A percentile compares a stretch with the other conserved stretches of the same genome.
Conservation (phyloP, 1,140 invertebrate species). For the Formica selysi region DNA sequence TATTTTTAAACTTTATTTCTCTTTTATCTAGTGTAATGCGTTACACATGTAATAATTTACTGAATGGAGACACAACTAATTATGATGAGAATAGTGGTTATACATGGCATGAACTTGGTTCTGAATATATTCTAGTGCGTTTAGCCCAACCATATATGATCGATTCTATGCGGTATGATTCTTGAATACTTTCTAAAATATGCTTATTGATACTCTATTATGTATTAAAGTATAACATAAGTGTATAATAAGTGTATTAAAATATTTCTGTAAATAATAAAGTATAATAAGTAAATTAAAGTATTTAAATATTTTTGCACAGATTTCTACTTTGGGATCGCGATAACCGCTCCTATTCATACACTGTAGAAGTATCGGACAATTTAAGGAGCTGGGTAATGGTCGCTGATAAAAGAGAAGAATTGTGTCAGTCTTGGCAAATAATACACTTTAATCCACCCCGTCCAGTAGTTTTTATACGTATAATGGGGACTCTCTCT, state of each 20-base stretch:
- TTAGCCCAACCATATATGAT: constrained; percentile 98
- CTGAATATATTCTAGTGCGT: constrained; percentile 97
- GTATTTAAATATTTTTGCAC: constrained; percentile 20
- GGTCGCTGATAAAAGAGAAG: constrained; percentile 92
- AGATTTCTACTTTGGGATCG: constrained; percentile 98
- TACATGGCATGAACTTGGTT: constrained; percentile 99
- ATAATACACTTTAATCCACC: constrained; percentile 92
- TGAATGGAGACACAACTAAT: constrained; percentile 97
- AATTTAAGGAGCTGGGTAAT: constrained; percentile 96
- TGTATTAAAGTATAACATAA: neutral
- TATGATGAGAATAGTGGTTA: constrained; percentile 99
- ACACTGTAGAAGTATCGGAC: constrained; percentile 98
- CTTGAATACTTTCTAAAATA: neutral
- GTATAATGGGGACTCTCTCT: constrained; percentile 97
- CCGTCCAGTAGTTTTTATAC: constrained; percentile 96
- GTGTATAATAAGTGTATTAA: too few relatives aligned
- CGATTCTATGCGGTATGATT: constrained; percentile 93
- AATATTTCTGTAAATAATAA: too few relatives aligned
- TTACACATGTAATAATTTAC: constrained; percentile 96
- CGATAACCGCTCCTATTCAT: constrained; percentile 98
- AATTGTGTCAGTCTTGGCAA: constrained; percentile 96
- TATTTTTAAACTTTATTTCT: constrained; percentile 32
- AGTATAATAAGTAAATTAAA: too few relatives aligned
- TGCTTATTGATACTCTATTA: neutral
- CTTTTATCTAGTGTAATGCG: constrained; percentile 89